Base-by-base conservation (phyloP, 2,113 vertebrate species). In the Cryptomyrus ogoouensis region DNA sequence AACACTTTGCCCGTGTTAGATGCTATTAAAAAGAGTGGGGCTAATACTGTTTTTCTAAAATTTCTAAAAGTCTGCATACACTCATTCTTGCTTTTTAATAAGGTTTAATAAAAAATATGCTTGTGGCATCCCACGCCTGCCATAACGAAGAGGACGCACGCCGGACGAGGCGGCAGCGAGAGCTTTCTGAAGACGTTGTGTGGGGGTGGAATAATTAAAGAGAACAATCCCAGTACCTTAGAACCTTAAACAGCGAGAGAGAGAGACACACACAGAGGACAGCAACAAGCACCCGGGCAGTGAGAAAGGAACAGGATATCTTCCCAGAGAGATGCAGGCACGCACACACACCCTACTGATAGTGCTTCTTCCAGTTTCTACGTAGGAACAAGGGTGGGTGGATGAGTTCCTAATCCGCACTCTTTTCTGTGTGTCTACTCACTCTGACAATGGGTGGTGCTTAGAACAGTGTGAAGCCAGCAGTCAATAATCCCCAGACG, bases 161-260 rank as follows among this genome's bases (percentile, higher is more conserved):
- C 15, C 8, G 35, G 35, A 66, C 52, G 1, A 66, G 35, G 87
- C 21, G 12, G 9, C 19, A 21, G 19, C 8, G 10, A 62, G 56
- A 50, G 52, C 56, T 31, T 62, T 88, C 35, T 62, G 42, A 66
- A 62, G 53, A 88, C 2, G 8, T 19, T 1, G 4, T 12, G 53
- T 66, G 39, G 87, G 56, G 87, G 87, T 0, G 87, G 87, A 88
- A 88, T 88, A 66, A 88, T 88, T 88, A 66, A 88, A 66, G 53
- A 87, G 56, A 62, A 46, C 7, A 24, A 88, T 88, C 8, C 52
- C 56, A n/a, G 9, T 47, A 62, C n/a, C 31, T 19, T 66, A 39
- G 27, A 88, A 46, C 35, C 85, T 53, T 42, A 5, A 53, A 87
- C 15, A 39, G 27, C 17, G 19, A 50, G 85, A 49, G 27, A n/a